These are phyloP conservation scores for Tenodera sinensis DNA, from an alignment of 2,888 invertebrate species.

Conservation along the genomic window DNA sequence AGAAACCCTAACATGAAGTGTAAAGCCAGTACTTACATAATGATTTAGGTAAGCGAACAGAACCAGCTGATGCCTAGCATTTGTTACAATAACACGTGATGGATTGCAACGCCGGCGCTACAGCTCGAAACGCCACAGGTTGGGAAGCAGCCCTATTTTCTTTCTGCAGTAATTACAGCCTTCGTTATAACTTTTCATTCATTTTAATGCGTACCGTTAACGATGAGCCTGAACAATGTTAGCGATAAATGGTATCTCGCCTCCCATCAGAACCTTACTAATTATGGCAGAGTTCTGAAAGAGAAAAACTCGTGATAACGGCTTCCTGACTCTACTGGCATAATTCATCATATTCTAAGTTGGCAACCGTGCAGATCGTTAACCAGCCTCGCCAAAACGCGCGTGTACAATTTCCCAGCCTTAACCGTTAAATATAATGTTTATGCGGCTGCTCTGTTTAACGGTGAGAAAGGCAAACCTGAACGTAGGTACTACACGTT, in stretches of 20 bases:
- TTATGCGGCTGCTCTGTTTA: background rate
- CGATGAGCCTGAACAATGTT: background rate
- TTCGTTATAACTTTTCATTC: background rate
- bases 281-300: background rate
- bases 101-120: background rate
- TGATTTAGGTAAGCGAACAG: no score
- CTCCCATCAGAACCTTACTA: background rate
- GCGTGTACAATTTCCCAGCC: background rate
- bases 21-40: no score
- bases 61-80: background rate
- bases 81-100: background rate
- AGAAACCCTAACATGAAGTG: no score
- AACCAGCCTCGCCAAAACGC: background rate
- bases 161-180: background rate
- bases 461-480: no score
- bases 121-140: background rate
- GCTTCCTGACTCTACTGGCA: background rate
- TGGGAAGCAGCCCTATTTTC: background rate
- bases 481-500: no score
- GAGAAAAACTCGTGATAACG: background rate
- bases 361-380: background rate
- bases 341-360: background rate
- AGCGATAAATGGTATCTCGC: background rate
- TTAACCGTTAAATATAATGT: background rate
- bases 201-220: background rate